Base-by-base conservation (phyloP, 1,140 invertebrate genomes). In the Aphelenchoides besseyi region DNA sequence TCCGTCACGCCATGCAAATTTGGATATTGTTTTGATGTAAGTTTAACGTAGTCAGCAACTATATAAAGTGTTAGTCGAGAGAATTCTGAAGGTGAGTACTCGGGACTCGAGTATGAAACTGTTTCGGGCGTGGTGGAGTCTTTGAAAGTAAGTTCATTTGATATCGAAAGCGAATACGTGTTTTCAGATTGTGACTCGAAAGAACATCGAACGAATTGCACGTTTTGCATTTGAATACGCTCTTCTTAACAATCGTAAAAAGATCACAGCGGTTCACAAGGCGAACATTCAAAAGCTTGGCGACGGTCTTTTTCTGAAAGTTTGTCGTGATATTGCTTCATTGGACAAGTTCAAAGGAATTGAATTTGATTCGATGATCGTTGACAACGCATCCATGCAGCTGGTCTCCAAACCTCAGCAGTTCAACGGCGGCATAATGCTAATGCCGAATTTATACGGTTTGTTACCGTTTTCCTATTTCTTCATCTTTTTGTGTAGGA, bases 181-280 rank as follows among this genome's bases (percentile, higher is more conserved):
- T 85, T 77, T 86, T 87, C 86, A 88, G 87, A 89, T 98, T 48
- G 92, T 98, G 0, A 98, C 96, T 0, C 87, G 89, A 37, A 89
- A 90, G 28, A 97, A 96, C 82, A 95, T 94, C 0, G 92, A 95
- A 85, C 87, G 95, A 74, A 91, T 98, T 0, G 92, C 93, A 1
- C 88, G 93, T 73, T 98, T 92, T 87, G 96, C 95, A 0, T 99
- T 98, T 83, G 91, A 98, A 83, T 98, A 91, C 85, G 96, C 96
- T 3, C 90, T 89, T 76, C 89, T 89, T 71, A 89, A 94, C 83
- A 90, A 91, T 36, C 89, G 94, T 36, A 94, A 93, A 85, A 94
- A 93, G 86, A 90, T 97, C 16, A 98, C 95, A 1, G 96, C 93
- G 16, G 91, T 98, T 36, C 96, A 98, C 87, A 98, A 98, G 86